Evolutionary conservation across 2,797 vertebrate species (phyloP), one percentile per base, ranked within the genome.

Genomic region (Acanthornis magna): DNA sequence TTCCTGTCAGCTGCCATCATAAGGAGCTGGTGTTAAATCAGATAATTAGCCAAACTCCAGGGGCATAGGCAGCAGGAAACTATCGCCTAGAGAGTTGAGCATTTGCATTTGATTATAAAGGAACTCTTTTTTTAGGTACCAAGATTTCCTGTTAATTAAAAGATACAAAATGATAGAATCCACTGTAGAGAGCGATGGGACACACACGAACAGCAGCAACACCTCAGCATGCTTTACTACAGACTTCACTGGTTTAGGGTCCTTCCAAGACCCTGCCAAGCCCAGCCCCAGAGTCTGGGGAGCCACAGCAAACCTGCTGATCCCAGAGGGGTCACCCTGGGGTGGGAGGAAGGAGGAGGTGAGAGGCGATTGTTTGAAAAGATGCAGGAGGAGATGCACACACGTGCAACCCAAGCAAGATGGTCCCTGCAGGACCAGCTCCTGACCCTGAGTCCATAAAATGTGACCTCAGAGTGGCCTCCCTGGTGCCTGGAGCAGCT

Each of bases 401-500:
- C 30, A 10, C 8, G 7, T 8, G 13, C 17, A 27, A 29, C 1
- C 8, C 1, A 1, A 18, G 21, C 11, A 9, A 53, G 34, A 7
- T 10, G n/a, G 67, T 5, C 14, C 11, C 54, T 0, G 0, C 1
- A 14, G 36, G 15, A 72, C 2, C 23, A 78, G 30, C 29, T 60
- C 23, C 29, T 47, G 62, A 6, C 0, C 20, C 6, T 13, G 32
- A 57, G 23, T 4, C 4, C 8, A 2, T 12, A 5, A 67, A 80
- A 47, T 1, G 0, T 11, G 2, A 1, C 13, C 10, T 29, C 7
- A 9, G 13, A 0, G 0, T 14, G 26, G 16, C 22, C 32, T 36
- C 23, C 40, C 27, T 42, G 7, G 26, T 5, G 10, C 9, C 73
- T 42, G 67, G 23, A 34, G 38, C 34, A 76, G 38, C 58, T 54